Percentiles rank a stretch among this genome's conserved stretches.
Conservation (phyloP, 2,113 vertebrate genomes). For the Ailurus styani region DNA sequence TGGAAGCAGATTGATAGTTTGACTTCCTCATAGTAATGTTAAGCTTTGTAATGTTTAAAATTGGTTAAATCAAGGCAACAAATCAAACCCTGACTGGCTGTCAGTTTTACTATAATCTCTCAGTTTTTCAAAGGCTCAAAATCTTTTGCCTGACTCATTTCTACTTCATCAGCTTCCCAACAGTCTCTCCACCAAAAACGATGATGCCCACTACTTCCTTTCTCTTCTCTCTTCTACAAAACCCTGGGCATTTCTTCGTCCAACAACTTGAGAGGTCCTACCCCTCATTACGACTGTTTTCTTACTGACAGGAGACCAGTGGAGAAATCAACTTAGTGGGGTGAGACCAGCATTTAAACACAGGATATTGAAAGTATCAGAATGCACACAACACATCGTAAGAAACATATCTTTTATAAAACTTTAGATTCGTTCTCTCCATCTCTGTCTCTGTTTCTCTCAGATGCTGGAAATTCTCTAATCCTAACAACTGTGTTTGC, state of each 20-base stretch:
- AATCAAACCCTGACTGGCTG: not conserved
- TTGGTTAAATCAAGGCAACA: not conserved
- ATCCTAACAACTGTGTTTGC: not conserved
- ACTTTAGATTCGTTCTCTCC: not conserved
- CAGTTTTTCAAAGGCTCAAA: not conserved
- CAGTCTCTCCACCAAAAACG: not conserved
- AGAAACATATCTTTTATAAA: not conserved
- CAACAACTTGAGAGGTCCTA: not conserved
- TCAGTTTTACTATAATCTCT: not conserved
- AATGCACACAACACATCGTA: not conserved
- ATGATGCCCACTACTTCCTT: not conserved
- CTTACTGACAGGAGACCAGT: not conserved
- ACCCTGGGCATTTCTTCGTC: not conserved
- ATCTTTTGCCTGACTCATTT: not conserved
- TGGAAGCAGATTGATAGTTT: not conserved
- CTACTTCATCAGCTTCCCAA: not conserved
- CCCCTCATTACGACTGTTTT: not conserved
- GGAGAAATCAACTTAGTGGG: not conserved
- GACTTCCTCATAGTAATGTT: not conserved
- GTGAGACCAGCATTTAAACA: not conserved
- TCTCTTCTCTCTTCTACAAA: not conserved
- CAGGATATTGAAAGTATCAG: not conserved
- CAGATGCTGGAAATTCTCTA: not conserved
- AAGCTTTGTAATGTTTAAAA: constrained; percentile 11
- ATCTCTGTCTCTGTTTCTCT: not conserved